Evolutionary conservation across 2,113 vertebrate species (phyloP), one percentile per base, ranked within the genome.

Genomic region (Nesogale talazaci): DNA sequence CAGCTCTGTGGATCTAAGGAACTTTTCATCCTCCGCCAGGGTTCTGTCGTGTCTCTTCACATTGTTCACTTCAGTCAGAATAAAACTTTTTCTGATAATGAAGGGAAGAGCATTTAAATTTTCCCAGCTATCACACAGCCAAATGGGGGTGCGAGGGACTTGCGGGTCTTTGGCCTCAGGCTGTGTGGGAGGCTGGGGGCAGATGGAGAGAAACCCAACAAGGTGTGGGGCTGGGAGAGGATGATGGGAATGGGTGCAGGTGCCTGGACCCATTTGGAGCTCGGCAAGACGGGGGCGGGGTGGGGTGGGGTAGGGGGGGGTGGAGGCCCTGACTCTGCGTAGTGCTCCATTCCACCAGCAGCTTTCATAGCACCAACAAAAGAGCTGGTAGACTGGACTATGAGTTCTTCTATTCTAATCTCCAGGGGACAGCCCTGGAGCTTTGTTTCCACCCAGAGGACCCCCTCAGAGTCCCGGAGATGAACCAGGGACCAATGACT

Each of bases 21-120:
- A 91, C 84, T 94, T 95, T 69, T 90, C 91, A 93, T 92, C 3
- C 2, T 72, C 91, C 10, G 79, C 96, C 97, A 95, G 94, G 0
- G 0, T 93, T 97, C 93, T 6, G 84, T 0, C 0, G 90, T 3
- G 74, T 65, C 94, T 36, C 20, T 42, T 82, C 4, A 0, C 80
- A 38, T 90, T 94, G 95, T 90, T 97, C 93, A 91, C 31, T 16
- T 89, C 96, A 79, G 88, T 72, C 16, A 0, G 95, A 97, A 96
- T 76, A 83, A 95, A 97, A 94, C 86, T 90, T 87, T 88, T 90
- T 63, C 94, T 86, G 93, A 70, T 40, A 94, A 83, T 2, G 70
- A 95, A 23, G 57, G 92, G 80, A 92, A 77, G 89, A 61, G n/a
- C 70, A 38, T 94, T 86, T 81, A 5, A 23, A 12, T 52, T 83